Conservation (phyloP, 2,113 vertebrate genomes). For the Myotis yumanensis region DNA sequence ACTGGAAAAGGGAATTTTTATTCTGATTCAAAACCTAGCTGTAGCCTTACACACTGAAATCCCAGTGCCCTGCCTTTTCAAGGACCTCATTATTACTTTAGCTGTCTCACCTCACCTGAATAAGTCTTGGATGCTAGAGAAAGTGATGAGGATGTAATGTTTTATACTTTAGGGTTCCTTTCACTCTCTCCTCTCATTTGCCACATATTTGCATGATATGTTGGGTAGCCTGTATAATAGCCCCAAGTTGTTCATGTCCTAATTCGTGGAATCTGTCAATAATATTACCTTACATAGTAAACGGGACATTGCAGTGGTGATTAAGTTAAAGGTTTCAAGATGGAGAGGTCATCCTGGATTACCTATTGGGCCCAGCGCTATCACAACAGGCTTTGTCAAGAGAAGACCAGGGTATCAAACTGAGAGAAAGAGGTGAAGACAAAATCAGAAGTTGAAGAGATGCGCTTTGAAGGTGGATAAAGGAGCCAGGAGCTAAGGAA, state of each 20-base stretch:
- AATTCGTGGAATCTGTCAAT: background rate
- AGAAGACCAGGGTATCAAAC: background rate
- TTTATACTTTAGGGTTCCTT: background rate
- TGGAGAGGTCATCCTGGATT: background rate
- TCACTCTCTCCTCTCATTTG: background rate
- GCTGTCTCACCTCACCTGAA: background rate
- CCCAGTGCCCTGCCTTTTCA: background rate
- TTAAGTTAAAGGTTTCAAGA: background rate
- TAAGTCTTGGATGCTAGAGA: background rate
- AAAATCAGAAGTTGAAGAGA: background rate
- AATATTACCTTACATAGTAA: background rate
- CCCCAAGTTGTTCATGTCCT: background rate
- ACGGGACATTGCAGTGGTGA: background rate
- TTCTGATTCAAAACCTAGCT: constrained; percentile 27
- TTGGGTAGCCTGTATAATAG: background rate
- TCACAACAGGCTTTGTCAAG: background rate
- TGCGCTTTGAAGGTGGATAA: background rate
- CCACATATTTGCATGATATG: background rate
- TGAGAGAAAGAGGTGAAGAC: background rate
- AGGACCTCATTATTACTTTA: background rate
- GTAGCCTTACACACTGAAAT: background rate
- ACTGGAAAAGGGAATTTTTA: background rate
- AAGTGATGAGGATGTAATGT: background rate
- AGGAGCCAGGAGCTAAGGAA: background rate
- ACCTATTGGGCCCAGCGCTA: background rate